phyloP scores from a whole-genome alignment of 2,113 vertebrate genomes.

The Stictonetta naevosa region DNA sequence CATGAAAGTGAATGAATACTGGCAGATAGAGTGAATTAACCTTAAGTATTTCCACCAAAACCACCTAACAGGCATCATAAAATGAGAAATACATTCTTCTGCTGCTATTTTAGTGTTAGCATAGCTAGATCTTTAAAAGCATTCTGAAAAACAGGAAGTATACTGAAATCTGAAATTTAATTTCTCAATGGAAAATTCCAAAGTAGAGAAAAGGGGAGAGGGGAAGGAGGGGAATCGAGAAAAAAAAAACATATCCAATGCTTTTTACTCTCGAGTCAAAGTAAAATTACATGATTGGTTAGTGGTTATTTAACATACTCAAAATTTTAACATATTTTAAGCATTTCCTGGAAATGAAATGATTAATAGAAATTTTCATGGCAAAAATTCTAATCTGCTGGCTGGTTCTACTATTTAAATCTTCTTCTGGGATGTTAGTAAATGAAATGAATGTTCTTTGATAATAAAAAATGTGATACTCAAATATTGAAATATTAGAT shows the following conservation, averaged over 20 bases:
- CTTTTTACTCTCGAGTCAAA: not conserved
- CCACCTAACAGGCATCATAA: not conserved
- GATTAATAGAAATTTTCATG: not conserved
- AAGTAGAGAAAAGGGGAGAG: not conserved
- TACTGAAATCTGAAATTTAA: not conserved
- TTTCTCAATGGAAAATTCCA: not conserved
- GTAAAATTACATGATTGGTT: not conserved
- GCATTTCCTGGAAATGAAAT: not conserved
- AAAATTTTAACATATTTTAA: not conserved
- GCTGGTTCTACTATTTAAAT: not conserved
- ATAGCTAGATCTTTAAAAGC: not conserved
- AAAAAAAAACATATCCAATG: not conserved
- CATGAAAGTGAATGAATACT: not conserved
- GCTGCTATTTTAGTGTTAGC: not conserved
- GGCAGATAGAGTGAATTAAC: not conserved
- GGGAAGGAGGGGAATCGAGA: accelerated
- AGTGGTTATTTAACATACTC: not conserved
- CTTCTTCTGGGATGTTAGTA: not conserved
- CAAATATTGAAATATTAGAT: not conserved
- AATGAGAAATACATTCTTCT: not conserved
- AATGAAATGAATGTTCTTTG: not conserved
- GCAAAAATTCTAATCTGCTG: not conserved
- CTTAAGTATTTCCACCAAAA: not conserved
- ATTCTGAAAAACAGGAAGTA: not conserved
- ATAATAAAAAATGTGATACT: not conserved